phyloP scores from a whole-genome alignment of 1,140 invertebrate genomes.

The Bradysia coprophila region DNA sequence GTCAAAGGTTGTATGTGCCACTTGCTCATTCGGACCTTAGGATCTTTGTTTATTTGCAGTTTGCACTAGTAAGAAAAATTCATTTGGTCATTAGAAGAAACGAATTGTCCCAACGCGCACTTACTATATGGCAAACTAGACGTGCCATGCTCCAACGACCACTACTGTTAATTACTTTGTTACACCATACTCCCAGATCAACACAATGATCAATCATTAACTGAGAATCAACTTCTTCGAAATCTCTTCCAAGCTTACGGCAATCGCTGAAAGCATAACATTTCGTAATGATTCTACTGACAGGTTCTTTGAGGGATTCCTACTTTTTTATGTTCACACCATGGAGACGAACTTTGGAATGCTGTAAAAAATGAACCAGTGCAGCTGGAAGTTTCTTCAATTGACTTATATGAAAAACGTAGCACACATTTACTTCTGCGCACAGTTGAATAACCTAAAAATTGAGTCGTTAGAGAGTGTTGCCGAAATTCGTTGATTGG shows the following conservation, averaged over 20 bases:
- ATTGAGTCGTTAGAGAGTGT: no score
- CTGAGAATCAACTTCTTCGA: constrained; percentile 29
- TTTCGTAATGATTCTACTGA: not conserved
- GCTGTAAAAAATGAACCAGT: constrained; percentile 29
- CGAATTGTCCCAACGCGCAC: no score
- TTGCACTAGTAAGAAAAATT: constrained; percentile 22
- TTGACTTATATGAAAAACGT: constrained; percentile 33
- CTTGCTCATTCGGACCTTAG: constrained; percentile 35
- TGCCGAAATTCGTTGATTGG: no score
- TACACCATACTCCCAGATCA: constrained; percentile 34
- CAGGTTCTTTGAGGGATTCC: not conserved
- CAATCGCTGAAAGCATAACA: constrained; percentile 31
- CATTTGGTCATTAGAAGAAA: no score
- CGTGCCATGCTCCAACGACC: constrained; percentile 39
- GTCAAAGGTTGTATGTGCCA: constrained; percentile 36
- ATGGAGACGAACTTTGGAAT: constrained; percentile 35
- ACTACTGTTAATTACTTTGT: constrained; percentile 28
- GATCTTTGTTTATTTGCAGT: constrained; percentile 32
- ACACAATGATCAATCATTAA: constrained; percentile 34
- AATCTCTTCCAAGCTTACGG: constrained; percentile 39
- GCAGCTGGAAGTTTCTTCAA: constrained; percentile 32
- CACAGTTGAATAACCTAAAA: constrained; percentile 39
- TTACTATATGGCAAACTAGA: constrained; percentile 33
- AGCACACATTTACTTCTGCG: constrained; percentile 27
- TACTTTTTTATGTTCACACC: constrained; percentile 46